These are phyloP conservation scores for Psylliodes chrysocephalus DNA, from an alignment of 2,888 invertebrate species.

Conservation along the genomic window DNA sequence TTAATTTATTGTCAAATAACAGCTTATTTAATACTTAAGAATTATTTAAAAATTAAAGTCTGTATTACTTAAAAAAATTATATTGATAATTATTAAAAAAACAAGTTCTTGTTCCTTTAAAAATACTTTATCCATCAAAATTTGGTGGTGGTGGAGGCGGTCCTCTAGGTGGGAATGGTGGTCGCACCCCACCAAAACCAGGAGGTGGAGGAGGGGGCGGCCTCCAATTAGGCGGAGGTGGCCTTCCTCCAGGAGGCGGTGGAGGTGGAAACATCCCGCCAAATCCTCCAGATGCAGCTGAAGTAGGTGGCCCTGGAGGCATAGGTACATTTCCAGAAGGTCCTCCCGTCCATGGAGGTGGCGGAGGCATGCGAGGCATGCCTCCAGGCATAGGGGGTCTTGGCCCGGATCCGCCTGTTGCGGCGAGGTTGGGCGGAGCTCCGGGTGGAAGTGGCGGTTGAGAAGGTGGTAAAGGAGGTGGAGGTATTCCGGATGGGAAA, in stretches of 20 bases:
- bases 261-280: conserved; percentile 62
- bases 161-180: conserved; percentile 75
- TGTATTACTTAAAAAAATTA: not conserved
- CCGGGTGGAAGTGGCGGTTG: conserved; percentile 73
- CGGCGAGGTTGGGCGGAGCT: conserved; percentile 71
- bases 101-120: not conserved
- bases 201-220: conserved; percentile 76
- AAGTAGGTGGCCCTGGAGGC: conserved; percentile 59
- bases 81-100: not conserved
- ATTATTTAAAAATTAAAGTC: not conserved
- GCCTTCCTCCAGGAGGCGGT: conserved; percentile 65
- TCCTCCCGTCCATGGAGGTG: conserved; percentile 56
- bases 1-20: conserved; percentile 1
- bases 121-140: conserved; percentile 34
- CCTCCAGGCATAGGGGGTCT: conserved; percentile 38
- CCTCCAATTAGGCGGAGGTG: conserved; percentile 75
- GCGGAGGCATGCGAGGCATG: conserved; percentile 56
- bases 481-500: conserved; percentile 71
- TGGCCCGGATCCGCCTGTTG: conserved; percentile 39
- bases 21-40: conserved; percentile 6
- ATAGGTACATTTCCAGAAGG: conserved; percentile 48
- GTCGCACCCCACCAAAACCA: conserved; percentile 66
- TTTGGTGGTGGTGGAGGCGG: conserved; percentile 76
- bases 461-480: conserved; percentile 74
- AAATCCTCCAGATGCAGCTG: conserved; percentile 55